phyloP scores from a whole-genome alignment of 1,140 invertebrate species.

The Oryctes rhinoceros region DNA sequence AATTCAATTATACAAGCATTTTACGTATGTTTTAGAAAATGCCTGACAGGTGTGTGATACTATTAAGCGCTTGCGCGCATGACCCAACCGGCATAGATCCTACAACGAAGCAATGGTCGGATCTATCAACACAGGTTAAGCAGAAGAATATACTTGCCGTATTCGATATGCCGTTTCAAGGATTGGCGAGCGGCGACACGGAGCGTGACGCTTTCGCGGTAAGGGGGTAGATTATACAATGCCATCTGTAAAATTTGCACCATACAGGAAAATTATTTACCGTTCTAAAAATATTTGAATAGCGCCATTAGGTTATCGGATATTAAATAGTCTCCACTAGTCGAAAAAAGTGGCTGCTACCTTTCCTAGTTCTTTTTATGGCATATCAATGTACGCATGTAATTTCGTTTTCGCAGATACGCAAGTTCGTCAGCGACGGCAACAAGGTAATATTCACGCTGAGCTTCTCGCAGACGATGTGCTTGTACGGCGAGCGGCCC shows the following conservation, averaged over 20 bases:
- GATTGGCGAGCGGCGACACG: conserved; percentile 97
- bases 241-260: too few species aligned
- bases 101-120: conserved; percentile 82
- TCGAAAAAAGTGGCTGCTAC: too few species aligned
- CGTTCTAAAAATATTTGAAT: too few species aligned
- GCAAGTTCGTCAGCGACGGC: conserved; percentile 74
- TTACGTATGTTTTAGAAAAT: conserved; percentile 70
- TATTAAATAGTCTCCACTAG: too few species aligned
- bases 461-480: conserved; percentile 99
- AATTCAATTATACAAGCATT: too few species aligned
- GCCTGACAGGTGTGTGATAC: conserved; percentile 86
- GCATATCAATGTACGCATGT: conserved; percentile 56
- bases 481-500: conserved; percentile 84
- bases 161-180: conserved; percentile 97
- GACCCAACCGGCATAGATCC: conserved; percentile 98
- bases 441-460: conserved; percentile 91
- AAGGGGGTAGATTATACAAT: conserved; percentile 62
- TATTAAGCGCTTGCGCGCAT: conserved; percentile 96
- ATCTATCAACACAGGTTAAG: conserved; percentile 82
- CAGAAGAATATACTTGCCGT: conserved; percentile 86
- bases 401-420: conserved; percentile 34
- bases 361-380: too few species aligned
- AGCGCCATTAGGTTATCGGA: too few species aligned
- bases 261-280: too few species aligned
- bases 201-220: conserved; percentile 87